A percentile compares a stretch with the other conserved stretches of the same genome.
Conservation (phyloP, 2,888 invertebrate species). For the Epinotia demarniana region DNA sequence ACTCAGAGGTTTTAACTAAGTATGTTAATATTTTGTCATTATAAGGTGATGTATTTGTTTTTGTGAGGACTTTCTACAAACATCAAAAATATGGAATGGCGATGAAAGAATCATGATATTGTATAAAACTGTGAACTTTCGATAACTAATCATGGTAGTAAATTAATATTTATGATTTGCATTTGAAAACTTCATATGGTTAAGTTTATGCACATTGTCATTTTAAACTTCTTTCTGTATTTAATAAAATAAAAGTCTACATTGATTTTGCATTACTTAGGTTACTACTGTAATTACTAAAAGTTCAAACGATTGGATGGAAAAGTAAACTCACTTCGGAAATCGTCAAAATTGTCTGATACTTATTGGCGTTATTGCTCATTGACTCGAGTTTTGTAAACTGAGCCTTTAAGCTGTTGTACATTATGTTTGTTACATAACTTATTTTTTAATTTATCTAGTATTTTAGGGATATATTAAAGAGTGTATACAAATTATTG, state of each 20-base stretch:
- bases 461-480: constrained; percentile 70
- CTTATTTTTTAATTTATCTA: constrained; percentile 57
- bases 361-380: constrained; percentile 51
- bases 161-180: constrained; percentile 33
- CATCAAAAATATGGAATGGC: constrained; percentile 14
- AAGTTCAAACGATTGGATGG: constrained; percentile 33
- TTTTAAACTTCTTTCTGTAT: constrained; percentile 19
- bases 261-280: constrained; percentile 35
- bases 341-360: constrained; percentile 35
- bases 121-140: constrained; percentile 3
- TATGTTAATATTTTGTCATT: constrained; percentile 57
- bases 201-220: constrained; percentile 36
- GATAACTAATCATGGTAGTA: constrained; percentile 26
- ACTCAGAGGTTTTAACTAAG: constrained; percentile 58
- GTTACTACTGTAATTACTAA: constrained; percentile 24
- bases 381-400: constrained; percentile 59
- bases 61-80: constrained; percentile 32
- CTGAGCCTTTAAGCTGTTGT: constrained; percentile 55
- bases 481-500: constrained; percentile 56
- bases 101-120: constrained; percentile 20
- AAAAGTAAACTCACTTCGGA: constrained; percentile 31
- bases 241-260: constrained; percentile 3
- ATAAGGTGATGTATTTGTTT: constrained; percentile 37
- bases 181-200: constrained; percentile 37
- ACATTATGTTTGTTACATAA: constrained; percentile 62